Evolutionary conservation across 1,140 invertebrate genomes (phyloP).

Genomic region (Hypothenemus hampei): DNA sequence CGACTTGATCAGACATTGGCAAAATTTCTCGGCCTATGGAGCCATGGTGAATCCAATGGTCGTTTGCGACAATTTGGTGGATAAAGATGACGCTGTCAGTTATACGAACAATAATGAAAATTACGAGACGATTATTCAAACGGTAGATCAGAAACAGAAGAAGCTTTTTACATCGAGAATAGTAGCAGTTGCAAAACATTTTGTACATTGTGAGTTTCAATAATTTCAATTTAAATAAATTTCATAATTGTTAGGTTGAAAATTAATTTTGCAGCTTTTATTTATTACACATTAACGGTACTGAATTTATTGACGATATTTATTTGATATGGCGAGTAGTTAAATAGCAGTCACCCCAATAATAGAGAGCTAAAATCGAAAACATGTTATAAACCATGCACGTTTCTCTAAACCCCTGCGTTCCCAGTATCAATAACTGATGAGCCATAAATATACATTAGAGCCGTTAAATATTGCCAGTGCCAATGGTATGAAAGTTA

Average conservation of each 20-base stretch:
- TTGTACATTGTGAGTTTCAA: neutral
- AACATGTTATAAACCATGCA: conserved; percentile 21
- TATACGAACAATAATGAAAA: conserved; percentile 2
- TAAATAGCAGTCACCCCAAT: conserved; percentile 2
- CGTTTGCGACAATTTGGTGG: conserved; percentile 9
- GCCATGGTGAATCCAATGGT: conserved; percentile 21
- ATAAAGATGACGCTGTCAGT: conserved; percentile 7
- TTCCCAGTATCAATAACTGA: conserved; percentile 26
- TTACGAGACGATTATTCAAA: conserved; percentile 7
- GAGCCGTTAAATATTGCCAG: conserved; percentile 10
- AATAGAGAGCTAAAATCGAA: conserved; percentile 14
- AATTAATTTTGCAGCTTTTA: no score
- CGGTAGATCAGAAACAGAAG: conserved; percentile 3
- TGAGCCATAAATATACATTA: conserved; percentile 27
- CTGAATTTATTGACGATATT: no score
- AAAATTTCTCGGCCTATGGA: conserved; percentile 41
- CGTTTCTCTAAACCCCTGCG: conserved; percentile 17
- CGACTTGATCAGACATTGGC: conserved; percentile 45
- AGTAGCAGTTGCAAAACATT: conserved; percentile 4
- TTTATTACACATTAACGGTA: no score
- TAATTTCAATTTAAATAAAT: no score
- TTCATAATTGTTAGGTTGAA: neutral
- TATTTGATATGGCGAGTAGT: no score
- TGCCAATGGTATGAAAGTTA: neutral
- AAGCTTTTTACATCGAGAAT: conserved; percentile 2